These are phyloP conservation scores for Urocynchramus pylzowi DNA, from an alignment of 2,113 vertebrate species.

Conservation along the genomic window DNA sequence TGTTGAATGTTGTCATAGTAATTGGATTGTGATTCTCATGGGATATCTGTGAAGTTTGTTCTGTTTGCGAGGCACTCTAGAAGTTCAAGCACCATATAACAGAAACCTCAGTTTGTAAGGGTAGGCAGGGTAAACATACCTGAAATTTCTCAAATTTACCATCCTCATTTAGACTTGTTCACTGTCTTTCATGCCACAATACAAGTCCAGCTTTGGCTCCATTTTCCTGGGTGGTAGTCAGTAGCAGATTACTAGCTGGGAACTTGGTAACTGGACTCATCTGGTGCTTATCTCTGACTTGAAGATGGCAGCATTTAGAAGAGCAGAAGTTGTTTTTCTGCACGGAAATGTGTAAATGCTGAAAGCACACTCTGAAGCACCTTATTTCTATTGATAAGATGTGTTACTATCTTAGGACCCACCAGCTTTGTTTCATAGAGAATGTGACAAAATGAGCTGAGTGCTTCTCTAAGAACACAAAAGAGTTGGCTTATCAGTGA, in stretches of 20 bases:
- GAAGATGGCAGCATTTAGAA: background rate
- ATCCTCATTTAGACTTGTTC: background rate
- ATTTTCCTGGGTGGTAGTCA: background rate
- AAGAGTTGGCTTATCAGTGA: background rate
- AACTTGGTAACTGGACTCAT: background rate
- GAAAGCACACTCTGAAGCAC: background rate
- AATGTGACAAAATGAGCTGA: background rate
- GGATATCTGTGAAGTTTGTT: background rate
- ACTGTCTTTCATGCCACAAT: background rate
- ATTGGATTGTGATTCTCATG: background rate
- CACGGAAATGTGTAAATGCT: background rate
- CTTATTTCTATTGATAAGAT: background rate
- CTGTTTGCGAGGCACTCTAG: background rate
- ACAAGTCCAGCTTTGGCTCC: background rate
- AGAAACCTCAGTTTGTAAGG: background rate
- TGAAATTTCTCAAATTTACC: background rate
- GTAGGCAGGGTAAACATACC: background rate
- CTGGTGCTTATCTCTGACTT: background rate
- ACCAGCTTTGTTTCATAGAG: background rate
- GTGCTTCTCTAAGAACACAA: background rate
- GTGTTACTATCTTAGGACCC: background rate
- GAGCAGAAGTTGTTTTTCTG: background rate
- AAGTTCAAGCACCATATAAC: background rate
- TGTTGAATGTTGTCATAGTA: background rate
- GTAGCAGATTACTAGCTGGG: background rate